Conservation (phyloP, 2,113 vertebrate species). For the Varanus komodoensis region DNA sequence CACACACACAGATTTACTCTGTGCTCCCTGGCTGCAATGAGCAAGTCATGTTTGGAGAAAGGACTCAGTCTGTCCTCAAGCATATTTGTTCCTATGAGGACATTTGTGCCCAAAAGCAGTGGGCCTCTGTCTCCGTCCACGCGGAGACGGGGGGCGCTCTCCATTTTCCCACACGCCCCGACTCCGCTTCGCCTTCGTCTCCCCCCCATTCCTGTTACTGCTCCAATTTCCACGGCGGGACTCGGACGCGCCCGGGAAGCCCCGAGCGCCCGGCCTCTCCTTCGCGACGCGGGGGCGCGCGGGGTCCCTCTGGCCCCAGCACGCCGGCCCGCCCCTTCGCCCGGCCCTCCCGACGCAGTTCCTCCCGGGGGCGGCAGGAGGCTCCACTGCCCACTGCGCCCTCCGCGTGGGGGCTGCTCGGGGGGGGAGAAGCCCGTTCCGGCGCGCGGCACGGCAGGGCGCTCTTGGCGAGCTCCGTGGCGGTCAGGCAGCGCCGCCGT, state of each 20-base stretch:
- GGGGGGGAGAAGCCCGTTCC: background rate
- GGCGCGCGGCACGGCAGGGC: background rate
- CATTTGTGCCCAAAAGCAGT: too few species aligned
- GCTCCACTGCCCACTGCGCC: background rate
- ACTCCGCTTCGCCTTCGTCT: background rate
- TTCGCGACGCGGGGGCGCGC: background rate
- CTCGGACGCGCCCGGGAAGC: background rate
- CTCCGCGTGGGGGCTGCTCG: background rate
- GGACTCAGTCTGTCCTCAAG: too few species aligned
- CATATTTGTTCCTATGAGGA: too few species aligned
- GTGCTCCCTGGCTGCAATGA: too few species aligned
- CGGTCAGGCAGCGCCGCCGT: background rate
- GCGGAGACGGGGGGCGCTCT: background rate
- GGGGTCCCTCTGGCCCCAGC: background rate
- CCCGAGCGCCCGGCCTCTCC: constrained; percentile 8
- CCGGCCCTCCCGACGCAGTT: background rate
- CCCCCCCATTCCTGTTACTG: background rate
- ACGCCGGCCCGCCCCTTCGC: background rate
- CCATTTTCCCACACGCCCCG: background rate
- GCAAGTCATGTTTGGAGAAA: too few species aligned
- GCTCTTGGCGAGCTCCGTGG: background rate
- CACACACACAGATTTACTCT: too few species aligned
- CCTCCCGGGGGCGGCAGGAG: background rate
- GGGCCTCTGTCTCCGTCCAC: too few species aligned
- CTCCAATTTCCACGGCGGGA: background rate